phyloP scores from a whole-genome alignment of 2,888 invertebrate genomes.

The Agrotis segetum region DNA sequence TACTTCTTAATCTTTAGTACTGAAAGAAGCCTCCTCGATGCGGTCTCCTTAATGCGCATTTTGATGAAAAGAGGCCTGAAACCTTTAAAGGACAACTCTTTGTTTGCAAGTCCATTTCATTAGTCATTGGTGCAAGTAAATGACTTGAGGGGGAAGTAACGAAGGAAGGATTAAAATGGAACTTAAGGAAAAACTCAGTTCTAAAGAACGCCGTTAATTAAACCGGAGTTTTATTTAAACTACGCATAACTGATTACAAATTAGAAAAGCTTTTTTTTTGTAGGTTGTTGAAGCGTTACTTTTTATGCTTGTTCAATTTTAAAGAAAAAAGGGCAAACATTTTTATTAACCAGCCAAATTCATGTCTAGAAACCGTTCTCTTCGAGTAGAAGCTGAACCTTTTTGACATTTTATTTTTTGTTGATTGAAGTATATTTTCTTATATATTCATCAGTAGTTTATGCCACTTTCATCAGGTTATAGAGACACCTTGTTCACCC shows the following conservation, averaged over 20 bases:
- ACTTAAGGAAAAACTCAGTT: constrained; percentile 26
- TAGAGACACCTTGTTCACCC: background rate
- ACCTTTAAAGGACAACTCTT: constrained; percentile 36
- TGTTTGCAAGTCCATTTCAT: constrained; percentile 53
- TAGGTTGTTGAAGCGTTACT: constrained; percentile 16
- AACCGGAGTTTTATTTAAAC: constrained; percentile 29
- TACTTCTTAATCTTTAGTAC: constrained; percentile 38
- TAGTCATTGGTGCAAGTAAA: constrained; percentile 55
- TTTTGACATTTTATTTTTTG: too few relatives aligned
- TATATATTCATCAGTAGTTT: too few relatives aligned
- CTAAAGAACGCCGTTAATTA: constrained; percentile 39
- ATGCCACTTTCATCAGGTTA: background rate
- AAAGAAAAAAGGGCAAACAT: background rate
- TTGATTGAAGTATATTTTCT: too few relatives aligned
- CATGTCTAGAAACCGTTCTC: too few relatives aligned
- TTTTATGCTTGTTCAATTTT: constrained; percentile 1
- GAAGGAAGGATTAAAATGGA: constrained; percentile 26
- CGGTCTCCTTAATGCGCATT: constrained; percentile 34
- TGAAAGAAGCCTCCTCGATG: constrained; percentile 13
- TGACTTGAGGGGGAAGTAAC: constrained; percentile 8
- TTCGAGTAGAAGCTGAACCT: too few relatives aligned
- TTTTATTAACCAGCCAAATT: background rate
- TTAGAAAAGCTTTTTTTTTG: constrained; percentile 25
- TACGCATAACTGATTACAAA: constrained; percentile 39
- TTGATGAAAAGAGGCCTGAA: constrained; percentile 37